phyloP scores from a whole-genome alignment of 2,888 invertebrate species.

The Sminthurides aquaticus region DNA sequence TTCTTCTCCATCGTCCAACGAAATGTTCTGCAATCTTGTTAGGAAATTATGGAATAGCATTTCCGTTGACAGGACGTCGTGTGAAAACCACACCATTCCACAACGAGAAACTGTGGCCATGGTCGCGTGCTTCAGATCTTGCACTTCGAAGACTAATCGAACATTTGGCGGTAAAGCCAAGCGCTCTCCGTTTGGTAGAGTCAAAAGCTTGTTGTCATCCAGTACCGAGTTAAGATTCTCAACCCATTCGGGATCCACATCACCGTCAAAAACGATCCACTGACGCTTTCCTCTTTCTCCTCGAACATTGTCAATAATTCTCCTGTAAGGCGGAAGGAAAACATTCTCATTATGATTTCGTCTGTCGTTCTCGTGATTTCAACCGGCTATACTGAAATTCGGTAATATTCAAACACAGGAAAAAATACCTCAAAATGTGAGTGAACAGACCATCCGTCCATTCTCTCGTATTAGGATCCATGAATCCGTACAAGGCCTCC shows the following conservation, averaged over 20 bases:
- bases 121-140: slow-evolving; percentile 96
- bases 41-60: slow-evolving; percentile 98
- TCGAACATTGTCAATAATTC: slow-evolving; percentile 98
- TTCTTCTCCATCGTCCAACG: slow-evolving; percentile 83
- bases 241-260: slow-evolving; percentile 99
- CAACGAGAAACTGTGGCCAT: slow-evolving; percentile 98
- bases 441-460: slow-evolving; percentile 99
- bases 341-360: not conserved
- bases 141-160: slow-evolving; percentile 87
- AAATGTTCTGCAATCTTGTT: slow-evolving; percentile 72
- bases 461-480: slow-evolving; percentile 98
- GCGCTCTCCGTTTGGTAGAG: slow-evolving; percentile 96
- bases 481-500: slow-evolving; percentile 92
- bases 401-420: too few species aligned
- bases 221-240: slow-evolving; percentile 98
- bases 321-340: slow-evolving; percentile 57
- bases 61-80: slow-evolving; percentile 94
- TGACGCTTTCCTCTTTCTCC: slow-evolving; percentile 98
- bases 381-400: too few species aligned
- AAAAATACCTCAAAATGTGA: slow-evolving; percentile 69
- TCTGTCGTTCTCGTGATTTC: too few species aligned
- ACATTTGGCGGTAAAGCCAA: slow-evolving; percentile 95
- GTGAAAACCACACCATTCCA: slow-evolving; percentile 99
- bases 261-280: slow-evolving; percentile 99
- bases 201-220: slow-evolving; percentile 96